These are phyloP conservation scores for Craterocephalus amniculus DNA, from an alignment of 2,797 vertebrate genomes.

Conservation along the genomic window DNA sequence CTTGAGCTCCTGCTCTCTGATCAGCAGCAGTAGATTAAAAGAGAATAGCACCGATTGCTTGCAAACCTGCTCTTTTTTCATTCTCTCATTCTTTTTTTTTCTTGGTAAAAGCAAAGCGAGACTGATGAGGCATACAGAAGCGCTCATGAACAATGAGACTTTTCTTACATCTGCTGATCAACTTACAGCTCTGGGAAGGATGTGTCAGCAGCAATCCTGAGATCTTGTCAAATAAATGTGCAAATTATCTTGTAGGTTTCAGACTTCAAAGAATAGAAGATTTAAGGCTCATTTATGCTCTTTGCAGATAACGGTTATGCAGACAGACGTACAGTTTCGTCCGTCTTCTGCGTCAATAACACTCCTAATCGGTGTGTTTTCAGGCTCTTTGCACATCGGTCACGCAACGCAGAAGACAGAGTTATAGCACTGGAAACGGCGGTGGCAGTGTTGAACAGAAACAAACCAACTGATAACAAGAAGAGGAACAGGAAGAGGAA, in stretches of 20 bases:
- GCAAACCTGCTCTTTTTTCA: background rate
- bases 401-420: no score
- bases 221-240: conserved; percentile 16
- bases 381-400: no score
- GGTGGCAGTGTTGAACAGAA: no score
- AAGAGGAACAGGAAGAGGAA: no score
- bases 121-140: conserved; percentile 6
- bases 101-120: background rate
- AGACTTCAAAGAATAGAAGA: background rate
- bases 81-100: background rate
- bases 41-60: conserved; percentile 26
- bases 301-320: no score
- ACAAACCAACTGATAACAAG: no score
- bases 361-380: no score
- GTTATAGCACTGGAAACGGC: no score
- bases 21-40: conserved; percentile 51
- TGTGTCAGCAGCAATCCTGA: conserved; percentile 1
- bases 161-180: background rate
- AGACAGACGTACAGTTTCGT: no score
- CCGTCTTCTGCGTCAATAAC: no score
- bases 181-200: conserved; percentile 6
- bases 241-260: conserved; percentile 4
- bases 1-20: conserved; percentile 39
- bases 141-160: background rate
- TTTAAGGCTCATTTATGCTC: no score